A percentile compares a stretch with the other conserved stretches of the same genome.
Conservation (phyloP, 2,113 vertebrate genomes). For the Benitochromis conjunctus region DNA sequence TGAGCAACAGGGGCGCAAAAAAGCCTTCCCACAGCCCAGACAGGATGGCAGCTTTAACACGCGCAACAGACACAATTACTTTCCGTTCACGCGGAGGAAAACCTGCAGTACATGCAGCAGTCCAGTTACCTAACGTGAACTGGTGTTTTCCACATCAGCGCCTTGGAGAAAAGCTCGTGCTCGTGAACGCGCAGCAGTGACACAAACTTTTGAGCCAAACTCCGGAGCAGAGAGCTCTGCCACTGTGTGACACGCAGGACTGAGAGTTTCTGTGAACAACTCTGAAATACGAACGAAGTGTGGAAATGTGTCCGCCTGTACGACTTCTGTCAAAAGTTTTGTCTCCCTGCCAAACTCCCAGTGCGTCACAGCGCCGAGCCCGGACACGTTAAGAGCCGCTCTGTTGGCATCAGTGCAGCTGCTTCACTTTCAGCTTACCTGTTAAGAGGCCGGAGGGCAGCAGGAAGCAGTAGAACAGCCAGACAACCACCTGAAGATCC, state of each 20-base stretch:
- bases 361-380: not conserved
- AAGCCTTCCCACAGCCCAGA: not conserved
- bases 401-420: not conserved
- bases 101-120: not conserved
- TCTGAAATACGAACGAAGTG: not conserved
- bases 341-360: not conserved
- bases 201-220: not conserved
- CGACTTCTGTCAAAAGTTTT: not conserved
- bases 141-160: not conserved
- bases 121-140: not conserved
- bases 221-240: not conserved
- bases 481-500: conserved; percentile 64
- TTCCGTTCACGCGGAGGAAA: not conserved
- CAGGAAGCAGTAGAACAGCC: conserved; percentile 53
- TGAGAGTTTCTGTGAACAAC: not conserved
- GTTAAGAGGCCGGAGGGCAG: conserved; percentile 50
- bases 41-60: not conserved
- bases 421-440: conserved; percentile 30
- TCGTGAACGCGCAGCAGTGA: not conserved
- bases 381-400: not conserved
- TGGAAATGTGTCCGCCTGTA: not conserved
- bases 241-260: not conserved
- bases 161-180: not conserved
- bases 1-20: not conserved
- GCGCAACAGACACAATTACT: not conserved